Percentiles rank a stretch among this genome's conserved stretches.
Conservation (phyloP, 2,888 invertebrate species). For the Criorhina ranunculi region DNA sequence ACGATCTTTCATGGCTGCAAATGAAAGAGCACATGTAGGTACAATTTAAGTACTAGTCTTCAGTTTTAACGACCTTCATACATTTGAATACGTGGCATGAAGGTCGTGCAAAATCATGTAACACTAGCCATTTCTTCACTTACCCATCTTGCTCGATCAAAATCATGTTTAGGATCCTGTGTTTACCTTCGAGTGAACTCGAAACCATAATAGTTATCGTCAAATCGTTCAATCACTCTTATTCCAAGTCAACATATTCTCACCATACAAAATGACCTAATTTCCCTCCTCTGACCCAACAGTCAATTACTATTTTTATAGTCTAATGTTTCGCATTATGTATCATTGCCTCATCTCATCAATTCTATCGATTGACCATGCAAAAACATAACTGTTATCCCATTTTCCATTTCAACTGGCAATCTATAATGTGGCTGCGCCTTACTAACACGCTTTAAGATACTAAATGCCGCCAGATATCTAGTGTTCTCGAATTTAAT, state of each 20-base stretch:
- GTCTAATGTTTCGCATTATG: constrained; percentile 46
- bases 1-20: too few relatives aligned
- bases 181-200: too few relatives aligned
- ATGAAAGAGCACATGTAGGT: too few relatives aligned
- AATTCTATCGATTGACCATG: constrained; percentile 34
- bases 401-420: constrained; percentile 36
- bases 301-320: constrained; percentile 33
- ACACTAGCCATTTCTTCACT: too few relatives aligned
- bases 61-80: too few relatives aligned
- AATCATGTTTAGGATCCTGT: too few relatives aligned
- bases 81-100: too few relatives aligned
- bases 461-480: constrained; percentile 36
- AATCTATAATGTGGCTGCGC: constrained; percentile 49
- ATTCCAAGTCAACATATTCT: neutral
- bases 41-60: too few relatives aligned
- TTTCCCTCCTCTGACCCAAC: constrained; percentile 60
- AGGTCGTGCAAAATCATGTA: too few relatives aligned
- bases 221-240: too few relatives aligned
- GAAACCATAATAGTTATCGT: too few relatives aligned
- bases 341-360: constrained; percentile 63
- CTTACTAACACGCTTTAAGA: constrained; percentile 50
- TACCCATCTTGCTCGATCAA: too few relatives aligned
- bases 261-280: constrained; percentile 27
- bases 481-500: constrained; percentile 58
- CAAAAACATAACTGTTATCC: constrained; percentile 54